Conservation (phyloP, 2,113 vertebrate genomes). For the Maccullochella peelii region DNA sequence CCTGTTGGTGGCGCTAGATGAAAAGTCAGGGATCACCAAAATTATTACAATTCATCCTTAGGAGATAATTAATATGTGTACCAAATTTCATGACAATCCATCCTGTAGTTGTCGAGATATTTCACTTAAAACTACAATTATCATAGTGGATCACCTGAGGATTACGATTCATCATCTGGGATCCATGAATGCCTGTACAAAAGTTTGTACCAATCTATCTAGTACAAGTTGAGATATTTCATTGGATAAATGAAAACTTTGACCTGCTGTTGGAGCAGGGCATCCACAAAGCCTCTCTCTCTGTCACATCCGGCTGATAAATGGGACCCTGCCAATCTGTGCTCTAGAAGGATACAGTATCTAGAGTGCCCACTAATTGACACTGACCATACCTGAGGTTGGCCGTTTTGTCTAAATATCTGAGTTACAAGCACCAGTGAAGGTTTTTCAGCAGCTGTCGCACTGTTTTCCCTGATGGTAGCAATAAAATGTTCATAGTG, state of each 20-base stretch:
- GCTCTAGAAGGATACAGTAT: neutral
- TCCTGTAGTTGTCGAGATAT: neutral
- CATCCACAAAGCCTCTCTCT: neutral
- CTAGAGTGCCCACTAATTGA: neutral
- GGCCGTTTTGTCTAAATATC: neutral
- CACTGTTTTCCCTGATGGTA: conserved; percentile 29
- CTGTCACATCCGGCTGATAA: conserved; percentile 36
- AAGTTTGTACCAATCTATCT: neutral
- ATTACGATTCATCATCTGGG: neutral
- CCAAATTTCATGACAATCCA: too few species aligned
- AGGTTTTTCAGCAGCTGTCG: neutral
- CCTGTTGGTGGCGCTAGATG: too few species aligned
- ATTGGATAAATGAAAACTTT: neutral
- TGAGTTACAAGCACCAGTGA: neutral
- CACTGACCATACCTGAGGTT: neutral
- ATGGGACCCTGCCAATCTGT: neutral
- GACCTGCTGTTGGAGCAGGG: neutral
- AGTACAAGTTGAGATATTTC: neutral
- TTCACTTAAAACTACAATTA: neutral
- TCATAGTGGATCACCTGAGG: neutral
- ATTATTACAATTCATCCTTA: too few species aligned
- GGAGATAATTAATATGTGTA: too few species aligned
- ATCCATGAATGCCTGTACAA: neutral
- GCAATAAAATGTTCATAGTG: conserved; percentile 33
- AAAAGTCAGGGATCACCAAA: too few species aligned